Conservation (phyloP, 2,113 vertebrate species). For the Albula glossodonta region DNA sequence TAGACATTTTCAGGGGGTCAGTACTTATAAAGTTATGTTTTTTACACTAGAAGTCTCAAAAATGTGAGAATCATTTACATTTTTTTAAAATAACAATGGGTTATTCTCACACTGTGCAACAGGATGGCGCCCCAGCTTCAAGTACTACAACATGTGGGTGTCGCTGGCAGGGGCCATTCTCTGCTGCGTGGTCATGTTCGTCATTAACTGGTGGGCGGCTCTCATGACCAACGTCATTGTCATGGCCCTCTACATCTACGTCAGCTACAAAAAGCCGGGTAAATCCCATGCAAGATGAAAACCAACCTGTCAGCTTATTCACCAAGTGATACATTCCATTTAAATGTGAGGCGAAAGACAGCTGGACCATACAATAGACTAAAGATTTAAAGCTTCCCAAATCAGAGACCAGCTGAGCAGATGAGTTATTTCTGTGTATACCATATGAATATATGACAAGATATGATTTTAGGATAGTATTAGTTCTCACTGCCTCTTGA, state of each 20-base stretch:
- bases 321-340: neutral
- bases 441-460: too few relatives aligned
- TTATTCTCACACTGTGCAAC: slow-evolving; percentile 15
- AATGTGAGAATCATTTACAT: too few relatives aligned
- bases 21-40: too few relatives aligned
- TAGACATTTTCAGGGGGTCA: too few relatives aligned
- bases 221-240: slow-evolving; percentile 91
- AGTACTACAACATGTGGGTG: slow-evolving; percentile 97
- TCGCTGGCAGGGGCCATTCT: slow-evolving; percentile 88
- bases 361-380: too few relatives aligned
- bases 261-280: slow-evolving; percentile 98
- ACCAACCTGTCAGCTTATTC: neutral
- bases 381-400: too few relatives aligned
- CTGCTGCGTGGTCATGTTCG: slow-evolving; percentile 96
- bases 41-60: too few relatives aligned
- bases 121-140: slow-evolving; percentile 98
- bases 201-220: slow-evolving; percentile 98
- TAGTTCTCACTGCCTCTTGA: neutral
- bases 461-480: too few relatives aligned
- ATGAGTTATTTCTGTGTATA: too few relatives aligned
- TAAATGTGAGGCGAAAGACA: too few relatives aligned
- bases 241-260: slow-evolving; percentile 94
- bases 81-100: neutral
- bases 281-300: slow-evolving; percentile 22
- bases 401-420: too few relatives aligned